Percentiles rank a stretch among this genome's conserved stretches.
phyloP scores from a whole-genome alignment of 2,113 vertebrate genomes.

The Noctilio leporinus region DNA sequence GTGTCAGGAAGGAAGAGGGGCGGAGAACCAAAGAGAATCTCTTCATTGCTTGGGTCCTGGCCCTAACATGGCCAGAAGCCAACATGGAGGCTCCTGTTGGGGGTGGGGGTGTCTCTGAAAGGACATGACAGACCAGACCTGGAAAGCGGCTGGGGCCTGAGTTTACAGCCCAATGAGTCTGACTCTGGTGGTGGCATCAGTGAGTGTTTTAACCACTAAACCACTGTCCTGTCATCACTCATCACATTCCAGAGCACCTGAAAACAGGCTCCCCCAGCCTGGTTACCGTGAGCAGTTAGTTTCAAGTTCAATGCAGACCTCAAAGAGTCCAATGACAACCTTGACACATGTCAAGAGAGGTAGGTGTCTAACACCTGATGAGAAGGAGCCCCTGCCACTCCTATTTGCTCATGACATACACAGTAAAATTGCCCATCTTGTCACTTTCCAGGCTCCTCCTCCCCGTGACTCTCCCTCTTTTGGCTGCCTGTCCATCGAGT shows the following conservation, averaged over 20 bases:
- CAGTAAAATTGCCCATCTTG: background rate
- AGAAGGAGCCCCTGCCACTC: accelerated
- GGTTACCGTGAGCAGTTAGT: background rate
- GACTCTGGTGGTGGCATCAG: background rate
- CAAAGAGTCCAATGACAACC: background rate
- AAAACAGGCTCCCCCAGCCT: background rate
- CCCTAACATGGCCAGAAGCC: background rate
- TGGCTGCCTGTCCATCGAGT: background rate
- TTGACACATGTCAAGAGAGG: background rate
- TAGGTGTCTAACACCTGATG: background rate
- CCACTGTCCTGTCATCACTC: background rate
- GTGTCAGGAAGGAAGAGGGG: background rate
- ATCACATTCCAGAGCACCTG: background rate
- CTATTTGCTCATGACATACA: background rate
- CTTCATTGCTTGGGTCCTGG: background rate
- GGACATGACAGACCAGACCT: background rate
- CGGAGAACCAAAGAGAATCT: background rate
- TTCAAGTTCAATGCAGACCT: background rate
- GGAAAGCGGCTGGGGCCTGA: no score
- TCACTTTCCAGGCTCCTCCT: background rate
- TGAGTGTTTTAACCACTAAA: background rate
- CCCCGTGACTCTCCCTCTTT: background rate
- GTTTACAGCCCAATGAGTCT: background rate
- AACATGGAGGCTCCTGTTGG: background rate
- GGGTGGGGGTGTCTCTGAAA: background rate